Evolutionary conservation across 2,888 invertebrate genomes (phyloP).

Genomic region (Parnassius mnemosyne): DNA sequence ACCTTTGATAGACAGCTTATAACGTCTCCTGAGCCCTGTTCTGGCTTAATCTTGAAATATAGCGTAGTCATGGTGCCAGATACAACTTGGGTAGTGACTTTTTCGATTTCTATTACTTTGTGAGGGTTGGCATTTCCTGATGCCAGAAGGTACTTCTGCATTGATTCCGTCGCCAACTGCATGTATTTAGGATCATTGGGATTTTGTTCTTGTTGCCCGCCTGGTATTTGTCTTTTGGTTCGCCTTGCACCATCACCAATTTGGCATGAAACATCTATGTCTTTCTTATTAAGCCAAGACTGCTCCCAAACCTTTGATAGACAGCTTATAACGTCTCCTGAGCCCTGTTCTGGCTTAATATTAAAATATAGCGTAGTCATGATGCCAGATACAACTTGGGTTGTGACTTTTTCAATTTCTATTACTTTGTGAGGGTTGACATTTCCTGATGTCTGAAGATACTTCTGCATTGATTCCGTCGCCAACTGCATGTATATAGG

Average conservation of each 20-base stretch:
- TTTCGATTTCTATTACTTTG: too few species aligned
- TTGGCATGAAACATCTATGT: conserved; percentile 39
- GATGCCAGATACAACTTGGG: conserved; percentile 44
- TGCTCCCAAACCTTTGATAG: conserved; percentile 42
- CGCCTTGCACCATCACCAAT: not conserved
- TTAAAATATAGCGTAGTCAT: conserved; percentile 46
- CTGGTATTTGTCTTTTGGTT: too few species aligned
- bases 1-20: conserved; percentile 64
- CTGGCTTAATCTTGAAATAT: conserved; percentile 44
- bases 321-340: conserved; percentile 36
- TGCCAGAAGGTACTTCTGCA: too few species aligned
- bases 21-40: conserved; percentile 36
- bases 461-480: conserved; percentile 45
- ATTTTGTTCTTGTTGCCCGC: too few species aligned
- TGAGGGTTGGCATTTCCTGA: too few species aligned
- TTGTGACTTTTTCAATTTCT: conserved; percentile 43
- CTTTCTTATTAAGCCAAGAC: conserved; percentile 37
- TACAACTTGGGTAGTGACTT: conserved; percentile 42
- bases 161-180: too few species aligned
- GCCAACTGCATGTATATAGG: conserved; percentile 43
- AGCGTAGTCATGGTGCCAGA: conserved; percentile 44
- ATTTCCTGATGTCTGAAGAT: conserved; percentile 36
- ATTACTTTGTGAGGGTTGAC: conserved; percentile 37
- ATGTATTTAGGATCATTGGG: too few species aligned
- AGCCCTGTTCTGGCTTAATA: conserved; percentile 41